Evolutionary conservation across 2,113 vertebrate genomes (phyloP).

Genomic region (Cyprinodon brontotheroides): DNA sequence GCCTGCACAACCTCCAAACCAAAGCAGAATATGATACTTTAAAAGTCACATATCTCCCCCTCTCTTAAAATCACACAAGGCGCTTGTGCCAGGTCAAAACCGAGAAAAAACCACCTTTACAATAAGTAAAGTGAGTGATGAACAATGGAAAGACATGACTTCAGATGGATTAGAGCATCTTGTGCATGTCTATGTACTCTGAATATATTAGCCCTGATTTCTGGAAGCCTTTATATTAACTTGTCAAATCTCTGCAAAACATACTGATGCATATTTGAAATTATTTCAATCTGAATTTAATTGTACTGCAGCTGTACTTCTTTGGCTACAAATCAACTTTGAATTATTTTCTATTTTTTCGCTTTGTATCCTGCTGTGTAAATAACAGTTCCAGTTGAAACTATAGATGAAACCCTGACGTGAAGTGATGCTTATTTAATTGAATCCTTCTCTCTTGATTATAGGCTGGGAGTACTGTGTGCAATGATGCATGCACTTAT

Average conservation of each 20-base stretch:
- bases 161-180: conserved; percentile 9
- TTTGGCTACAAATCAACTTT: not conserved
- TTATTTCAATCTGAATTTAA: not conserved
- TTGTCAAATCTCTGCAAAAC: conserved; percentile 22
- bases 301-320: conserved; percentile 1
- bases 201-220: conserved; percentile 15
- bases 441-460: conserved; percentile 9
- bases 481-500: not conserved
- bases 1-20: conserved; percentile 22
- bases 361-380: not conserved
- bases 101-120: not conserved
- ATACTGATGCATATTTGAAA: conserved; percentile 23
- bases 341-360: not conserved
- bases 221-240: conserved; percentile 12
- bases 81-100: not conserved
- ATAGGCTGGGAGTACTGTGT: not conserved
- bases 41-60: conserved; percentile 13
- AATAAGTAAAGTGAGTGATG: conserved; percentile 17
- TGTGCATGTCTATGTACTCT: conserved; percentile 14
- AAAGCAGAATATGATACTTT: conserved; percentile 8
- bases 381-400: not conserved
- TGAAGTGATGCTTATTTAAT: conserved; percentile 1
- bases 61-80: conserved; percentile 15
- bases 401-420: not conserved
- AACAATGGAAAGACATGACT: not conserved